Conservation (phyloP, 2,888 invertebrate species). For the Drosophila seclusa region DNA sequence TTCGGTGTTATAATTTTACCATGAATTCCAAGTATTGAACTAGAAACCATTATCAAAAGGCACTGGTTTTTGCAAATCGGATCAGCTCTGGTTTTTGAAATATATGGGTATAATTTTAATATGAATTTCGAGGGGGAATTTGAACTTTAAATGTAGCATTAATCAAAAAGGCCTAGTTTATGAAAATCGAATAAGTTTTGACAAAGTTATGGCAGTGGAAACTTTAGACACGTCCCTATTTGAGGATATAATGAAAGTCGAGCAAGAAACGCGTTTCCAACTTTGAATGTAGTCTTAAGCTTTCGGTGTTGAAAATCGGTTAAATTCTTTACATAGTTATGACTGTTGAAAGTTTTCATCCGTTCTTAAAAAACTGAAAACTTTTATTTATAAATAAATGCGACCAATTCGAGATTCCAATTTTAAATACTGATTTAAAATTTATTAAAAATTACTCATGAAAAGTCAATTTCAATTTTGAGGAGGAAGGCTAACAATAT, state of each 20-base stretch:
- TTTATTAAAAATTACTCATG: not conserved
- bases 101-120: too few relatives aligned
- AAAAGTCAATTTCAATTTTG: not conserved
- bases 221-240: not conserved
- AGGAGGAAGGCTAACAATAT: not conserved
- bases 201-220: not conserved
- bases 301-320: not conserved
- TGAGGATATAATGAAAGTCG: too few relatives aligned
- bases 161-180: not conserved
- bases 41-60: too few relatives aligned
- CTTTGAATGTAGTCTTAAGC: not conserved
- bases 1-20: not conserved
- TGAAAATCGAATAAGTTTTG: not conserved
- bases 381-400: not conserved
- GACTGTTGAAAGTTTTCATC: too few relatives aligned
- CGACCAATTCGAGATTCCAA: not conserved
- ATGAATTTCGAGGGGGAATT: accelerated
- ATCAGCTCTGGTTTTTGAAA: too few relatives aligned
- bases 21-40: not conserved
- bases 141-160: not conserved
- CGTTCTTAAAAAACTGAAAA: too few relatives aligned
- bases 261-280: not conserved
- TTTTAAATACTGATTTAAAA: not conserved
- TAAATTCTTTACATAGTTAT: not conserved
- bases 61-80: too few relatives aligned